Percentiles rank a stretch among this genome's conserved stretches.
These are phyloP conservation scores for Drosophila bunnanda DNA, from an alignment of 2,888 invertebrate species.

Conservation along the genomic window DNA sequence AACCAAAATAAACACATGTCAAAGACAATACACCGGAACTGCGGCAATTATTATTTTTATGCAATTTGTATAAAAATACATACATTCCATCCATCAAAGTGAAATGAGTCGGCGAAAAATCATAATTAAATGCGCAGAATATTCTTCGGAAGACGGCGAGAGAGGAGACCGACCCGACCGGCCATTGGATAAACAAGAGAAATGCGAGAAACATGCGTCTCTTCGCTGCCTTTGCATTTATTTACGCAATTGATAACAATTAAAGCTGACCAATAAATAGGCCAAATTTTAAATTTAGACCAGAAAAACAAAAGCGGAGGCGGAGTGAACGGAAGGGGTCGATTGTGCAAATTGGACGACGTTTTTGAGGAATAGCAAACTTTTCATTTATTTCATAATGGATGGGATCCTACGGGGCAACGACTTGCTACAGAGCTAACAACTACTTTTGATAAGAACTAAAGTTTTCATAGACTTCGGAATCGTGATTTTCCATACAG, in stretches of 20 bases:
- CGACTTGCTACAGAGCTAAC: constrained; percentile 6
- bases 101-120: constrained; percentile 64
- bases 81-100: constrained; percentile 8
- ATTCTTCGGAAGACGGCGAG: constrained; percentile 15
- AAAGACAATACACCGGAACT: constrained; percentile 23
- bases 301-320: constrained; percentile 28
- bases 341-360: constrained; percentile 5
- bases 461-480: background rate
- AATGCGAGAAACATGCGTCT: constrained; percentile 18
- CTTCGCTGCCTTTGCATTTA: constrained; percentile 43
- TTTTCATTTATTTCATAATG: background rate
- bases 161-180: constrained; percentile 1
- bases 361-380: constrained; percentile 3
- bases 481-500: background rate
- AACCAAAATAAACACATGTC: constrained; percentile 8
- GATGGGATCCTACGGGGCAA: background rate
- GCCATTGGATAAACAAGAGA: constrained; percentile 33
- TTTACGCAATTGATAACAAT: constrained; percentile 77
- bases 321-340: background rate
- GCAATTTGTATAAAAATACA: constrained; percentile 25
- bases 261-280: constrained; percentile 59
- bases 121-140: constrained; percentile 65
- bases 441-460: constrained; percentile 10
- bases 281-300: constrained; percentile 78
- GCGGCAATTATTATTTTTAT: constrained; percentile 21